Evolutionary conservation across 2,888 invertebrate genomes (phyloP), one percentile per base, ranked within the genome.

Genomic region (Aspidiotus rigidus): DNA sequence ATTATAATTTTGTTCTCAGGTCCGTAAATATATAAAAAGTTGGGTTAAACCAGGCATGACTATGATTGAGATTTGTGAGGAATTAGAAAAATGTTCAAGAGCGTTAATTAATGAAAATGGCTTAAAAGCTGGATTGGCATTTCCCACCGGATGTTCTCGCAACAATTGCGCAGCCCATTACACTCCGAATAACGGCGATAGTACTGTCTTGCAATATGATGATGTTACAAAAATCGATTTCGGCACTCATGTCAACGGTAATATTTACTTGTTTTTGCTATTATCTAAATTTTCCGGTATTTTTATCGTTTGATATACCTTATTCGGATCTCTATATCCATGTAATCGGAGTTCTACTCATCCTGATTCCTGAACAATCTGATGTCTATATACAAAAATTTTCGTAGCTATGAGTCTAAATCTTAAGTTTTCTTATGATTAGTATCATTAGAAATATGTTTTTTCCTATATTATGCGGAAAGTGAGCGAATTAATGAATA

Each of bases 121-220:
- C 1, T 81, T 99, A 8, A 89, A 95, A 74, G 94, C 98, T 2
- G 99, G 93, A 0, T 79, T 93, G 71, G 93, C 93, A 8, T 99
- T 99, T 79, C 99, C 99, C 0, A 98, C 97, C 0, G 98, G 98
- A 0, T 97, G 97, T 78, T 97, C 96, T n/a, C 83, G 97, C 63
- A 99, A 99, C 80, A 91, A 99, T 78, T 98, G 97, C 78, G 99
- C 99, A 69, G 99, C 99, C 64, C 99, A 99, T 81, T 99, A 99
- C 77, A 99, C 99, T 13, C 99, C 99, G 7, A 99, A 99, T 79
- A 94, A 95, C 67, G 99, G 96, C 11, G 99, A 99, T 79, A 83
- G 87, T 10, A 99, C 98, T 0, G 94, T 98, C 10, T 82, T 99
- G 62, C 86, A 89, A 73, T 91, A 91, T 75, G 95, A 98, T 76